Base-by-base conservation (phyloP, 92 coral and sea anemone species). In the Porites rus region DNA sequence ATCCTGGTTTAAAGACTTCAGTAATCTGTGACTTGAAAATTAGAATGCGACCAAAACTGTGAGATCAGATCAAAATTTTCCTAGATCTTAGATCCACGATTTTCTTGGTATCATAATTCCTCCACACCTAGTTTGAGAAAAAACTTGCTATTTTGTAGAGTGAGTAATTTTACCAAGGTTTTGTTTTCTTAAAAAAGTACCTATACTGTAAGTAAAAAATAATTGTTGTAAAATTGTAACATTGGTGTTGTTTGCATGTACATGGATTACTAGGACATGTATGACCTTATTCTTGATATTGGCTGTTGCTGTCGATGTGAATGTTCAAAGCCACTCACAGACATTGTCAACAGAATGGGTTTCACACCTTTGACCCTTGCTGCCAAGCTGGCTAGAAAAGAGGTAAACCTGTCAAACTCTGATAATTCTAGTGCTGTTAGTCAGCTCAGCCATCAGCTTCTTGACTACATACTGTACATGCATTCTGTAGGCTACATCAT, bases 351-450 rank as follows among this genome's bases (percentile, higher is more conserved):
- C 86, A 92, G 74, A 8, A 84, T 72, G 62, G 89, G 94, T 46
- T 84, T 92, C n/a, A 94, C 93, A 2, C 98, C 98, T 18, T 88
- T 94, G 50, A 89, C 96, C 14, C 91, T 94, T 56, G 96, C 98
- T 19, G 98, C 98, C 22, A 94, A 93, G 76, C 77, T 94, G 78
- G 98, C 96, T 51, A 86, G 89, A 8, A 92, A 90, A 21, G 94
- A 94, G 98, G 98, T 94, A 76, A 65, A 10, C 58, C 2, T 71
- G 10, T 2, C 5, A 68, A 8, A 1, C 7, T 1, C 21, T 21
- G 11, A 7, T n/a, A 24, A 13, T 22, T 38, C 69, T 13, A 21
- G 38, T 53, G 9, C 12, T 43, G 25, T 51, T 38, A 38, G 46
- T 38, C 5, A 38, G 46, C 46, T 38, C 6, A 38, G 46, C 46